These are phyloP conservation scores for Orgyia antiqua DNA, from an alignment of 2,888 invertebrate genomes.

Conservation along the genomic window DNA sequence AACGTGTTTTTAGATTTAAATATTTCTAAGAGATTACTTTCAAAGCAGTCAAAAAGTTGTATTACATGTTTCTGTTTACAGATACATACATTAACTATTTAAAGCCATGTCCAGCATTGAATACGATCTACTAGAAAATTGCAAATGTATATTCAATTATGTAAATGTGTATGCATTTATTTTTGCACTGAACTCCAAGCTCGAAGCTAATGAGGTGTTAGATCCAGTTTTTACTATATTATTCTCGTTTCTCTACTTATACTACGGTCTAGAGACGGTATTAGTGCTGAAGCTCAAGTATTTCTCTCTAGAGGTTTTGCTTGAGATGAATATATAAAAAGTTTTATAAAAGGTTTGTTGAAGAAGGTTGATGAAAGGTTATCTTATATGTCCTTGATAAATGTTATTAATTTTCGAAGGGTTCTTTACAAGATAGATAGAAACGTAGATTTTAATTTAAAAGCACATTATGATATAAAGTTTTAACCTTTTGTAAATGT, in stretches of 20 bases:
- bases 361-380: too few relatives aligned
- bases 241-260: slow-evolving; percentile 3
- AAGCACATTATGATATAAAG: too few relatives aligned
- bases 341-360: too few relatives aligned
- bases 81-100: slow-evolving; percentile 6
- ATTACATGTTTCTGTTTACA: too few relatives aligned
- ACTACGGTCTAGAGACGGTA: background rate
- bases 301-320: background rate
- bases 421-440: too few relatives aligned
- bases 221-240: slow-evolving; percentile 11
- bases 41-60: too few relatives aligned
- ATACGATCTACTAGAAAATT: slow-evolving; percentile 17
- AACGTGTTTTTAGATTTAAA: too few relatives aligned
- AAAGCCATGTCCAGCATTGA: slow-evolving; percentile 12
- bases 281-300: background rate
- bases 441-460: too few relatives aligned
- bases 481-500: too few relatives aligned
- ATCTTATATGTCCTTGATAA: too few relatives aligned
- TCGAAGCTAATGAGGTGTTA: slow-evolving; percentile 19
- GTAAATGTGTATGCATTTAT: slow-evolving; percentile 20
- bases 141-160: slow-evolving; percentile 28
- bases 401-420: too few relatives aligned
- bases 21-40: too few relatives aligned
- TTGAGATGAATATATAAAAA: background rate
- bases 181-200: slow-evolving; percentile 17